Base-by-base conservation (phyloP, 2,888 invertebrate genomes). In the Strigamia crassipes region DNA sequence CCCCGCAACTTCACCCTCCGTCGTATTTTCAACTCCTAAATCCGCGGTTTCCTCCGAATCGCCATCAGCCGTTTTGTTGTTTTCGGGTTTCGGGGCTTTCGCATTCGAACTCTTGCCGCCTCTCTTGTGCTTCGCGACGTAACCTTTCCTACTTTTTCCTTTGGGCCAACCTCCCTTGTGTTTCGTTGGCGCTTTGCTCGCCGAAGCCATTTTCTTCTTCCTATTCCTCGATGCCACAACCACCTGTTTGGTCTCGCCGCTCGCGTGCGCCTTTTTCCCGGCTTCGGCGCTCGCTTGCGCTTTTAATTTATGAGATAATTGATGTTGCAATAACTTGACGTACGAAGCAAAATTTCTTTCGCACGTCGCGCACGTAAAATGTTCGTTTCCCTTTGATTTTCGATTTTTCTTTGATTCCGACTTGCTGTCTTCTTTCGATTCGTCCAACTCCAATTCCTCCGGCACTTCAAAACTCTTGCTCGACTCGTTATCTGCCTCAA, bases 281-380 rank as follows among this genome's bases (percentile, higher is more conserved):
- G 5, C 8, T 13, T 73, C 73, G 5, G 73, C 13, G 10, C 73
- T 73, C 31, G 15, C 13, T 73, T 73, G 27, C n/a, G 81, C 61
- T 38, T 82, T 83, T 18, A 83, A 78, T 77, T 83, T 83, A 61
- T 83, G 89, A 89, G 83, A 90, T 88, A 38, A 90, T 41, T 87
- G 85, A 84, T 89, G 89, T 34, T 88, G 86, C 82, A 89, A 87
- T 88, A 89, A 88, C 83, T 87, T 88, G 38, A 87, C 85, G 83
- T 88, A 88, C 79, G 86, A 86, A 38, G 86, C 86, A 83, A 89
- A 89, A 73, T 86, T 86, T 84, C 88, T 88, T 73, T 87, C 86
- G 84, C 89, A 89, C 3, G 88, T 85, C 13, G 86, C 86, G 83
- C 89, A 89, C 5, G 86, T 85, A 5, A 56, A 77, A 6, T 79